phyloP scores from a whole-genome alignment of 1,140 invertebrate species.

The Leptinotarsa lineolata region DNA sequence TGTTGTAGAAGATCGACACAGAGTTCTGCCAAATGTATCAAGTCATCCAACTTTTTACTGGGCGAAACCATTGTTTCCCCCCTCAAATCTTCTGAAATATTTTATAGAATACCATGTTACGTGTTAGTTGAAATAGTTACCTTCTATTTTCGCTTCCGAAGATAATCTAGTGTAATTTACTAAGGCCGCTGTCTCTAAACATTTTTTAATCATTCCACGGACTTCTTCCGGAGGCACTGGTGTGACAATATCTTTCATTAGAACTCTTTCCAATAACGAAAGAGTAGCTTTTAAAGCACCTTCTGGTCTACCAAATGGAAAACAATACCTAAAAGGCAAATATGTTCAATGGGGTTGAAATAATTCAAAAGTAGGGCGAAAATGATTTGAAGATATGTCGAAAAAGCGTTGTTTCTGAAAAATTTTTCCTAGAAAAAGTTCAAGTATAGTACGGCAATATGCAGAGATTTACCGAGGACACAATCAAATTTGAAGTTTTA shows the following conservation, averaged over 20 bases:
- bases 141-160: conserved; percentile 96
- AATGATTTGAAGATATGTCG: too few relatives aligned
- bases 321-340: conserved; percentile 78
- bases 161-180: conserved; percentile 97
- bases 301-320: conserved; percentile 98
- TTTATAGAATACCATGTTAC: background rate
- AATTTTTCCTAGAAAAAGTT: too few relatives aligned
- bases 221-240: conserved; percentile 98
- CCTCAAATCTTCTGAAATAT: conserved; percentile 72
- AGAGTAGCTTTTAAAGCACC: conserved; percentile 95
- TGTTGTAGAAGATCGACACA: conserved; percentile 98
- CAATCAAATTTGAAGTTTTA: too few relatives aligned
- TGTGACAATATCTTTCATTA: conserved; percentile 99
- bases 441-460: too few relatives aligned
- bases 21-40: conserved; percentile 95
- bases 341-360: background rate
- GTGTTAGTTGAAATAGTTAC: conserved; percentile 57
- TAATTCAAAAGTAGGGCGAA: too few relatives aligned
- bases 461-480: too few relatives aligned
- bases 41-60: conserved; percentile 91
- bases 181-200: conserved; percentile 95
- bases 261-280: conserved; percentile 91
- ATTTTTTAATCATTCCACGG: conserved; percentile 91
- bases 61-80: conserved; percentile 81
- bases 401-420: too few relatives aligned